Conservation (phyloP, 2,113 vertebrate genomes). For the Diphyllodes magnificus region DNA sequence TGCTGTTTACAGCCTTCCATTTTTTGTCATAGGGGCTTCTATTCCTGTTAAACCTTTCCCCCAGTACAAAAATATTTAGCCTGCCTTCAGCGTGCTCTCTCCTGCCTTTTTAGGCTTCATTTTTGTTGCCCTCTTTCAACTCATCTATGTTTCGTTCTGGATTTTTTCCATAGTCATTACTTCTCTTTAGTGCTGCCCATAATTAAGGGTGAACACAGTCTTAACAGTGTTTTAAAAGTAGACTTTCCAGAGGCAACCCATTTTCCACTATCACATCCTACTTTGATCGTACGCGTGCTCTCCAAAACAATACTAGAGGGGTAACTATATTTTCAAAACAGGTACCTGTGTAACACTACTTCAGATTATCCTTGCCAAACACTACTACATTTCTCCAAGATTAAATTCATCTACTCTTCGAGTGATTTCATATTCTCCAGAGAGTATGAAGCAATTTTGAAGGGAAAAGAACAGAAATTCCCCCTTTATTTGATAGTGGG, state of each 20-base stretch:
- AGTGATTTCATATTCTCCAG: not conserved
- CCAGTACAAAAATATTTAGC: not conserved
- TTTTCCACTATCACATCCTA: not conserved
- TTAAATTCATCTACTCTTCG: not conserved
- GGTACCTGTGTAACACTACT: not conserved
- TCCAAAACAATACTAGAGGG: not conserved
- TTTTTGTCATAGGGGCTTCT: not conserved
- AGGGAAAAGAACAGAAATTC: not conserved
- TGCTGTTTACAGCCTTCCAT: not conserved
- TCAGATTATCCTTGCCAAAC: not conserved
- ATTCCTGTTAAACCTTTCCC: not conserved
- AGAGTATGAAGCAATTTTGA: not conserved
- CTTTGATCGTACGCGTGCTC: rapidly evolving
- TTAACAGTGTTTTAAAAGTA: not conserved
- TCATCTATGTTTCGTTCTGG: not conserved
- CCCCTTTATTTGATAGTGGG: not conserved
- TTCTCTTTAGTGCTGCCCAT: not conserved
- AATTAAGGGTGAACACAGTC: not conserved
- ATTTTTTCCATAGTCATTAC: not conserved
- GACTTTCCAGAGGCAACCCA: not conserved
- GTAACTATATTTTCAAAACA: not conserved
- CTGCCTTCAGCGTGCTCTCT: not conserved
- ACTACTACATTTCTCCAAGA: not conserved
- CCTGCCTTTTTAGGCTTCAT: not conserved
- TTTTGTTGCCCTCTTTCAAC: not conserved